Percentiles rank a stretch among this genome's conserved stretches.
Evolutionary conservation across 2,113 vertebrate genomes (phyloP).

Genomic region (Petromus typicus): DNA sequence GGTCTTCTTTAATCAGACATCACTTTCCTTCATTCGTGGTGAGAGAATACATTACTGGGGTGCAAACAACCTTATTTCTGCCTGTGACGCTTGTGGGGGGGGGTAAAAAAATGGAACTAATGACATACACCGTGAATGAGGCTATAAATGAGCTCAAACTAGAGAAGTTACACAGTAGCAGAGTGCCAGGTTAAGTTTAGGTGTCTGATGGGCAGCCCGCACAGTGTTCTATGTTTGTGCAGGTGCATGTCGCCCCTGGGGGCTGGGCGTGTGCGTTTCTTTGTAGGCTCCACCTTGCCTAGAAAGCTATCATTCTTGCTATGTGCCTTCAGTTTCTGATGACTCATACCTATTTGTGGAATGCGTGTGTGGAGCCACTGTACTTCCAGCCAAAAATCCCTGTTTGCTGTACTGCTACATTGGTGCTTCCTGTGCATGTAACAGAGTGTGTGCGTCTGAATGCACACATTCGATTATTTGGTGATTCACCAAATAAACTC

Average conservation of each 20-base stretch:
- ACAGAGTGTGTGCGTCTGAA: neutral
- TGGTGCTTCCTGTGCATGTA: neutral
- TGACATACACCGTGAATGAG: neutral
- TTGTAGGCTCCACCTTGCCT: neutral
- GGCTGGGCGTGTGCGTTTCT: neutral
- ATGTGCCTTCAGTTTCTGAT: neutral
- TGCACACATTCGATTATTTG: neutral
- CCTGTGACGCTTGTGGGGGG: neutral
- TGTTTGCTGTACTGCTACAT: neutral
- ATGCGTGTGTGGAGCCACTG: neutral
- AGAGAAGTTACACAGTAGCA: neutral
- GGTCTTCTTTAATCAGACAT: neutral
- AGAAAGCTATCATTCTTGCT: neutral
- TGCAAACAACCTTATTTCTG: constrained; percentile 7
- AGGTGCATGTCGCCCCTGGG: neutral
- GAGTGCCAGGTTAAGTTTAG: neutral
- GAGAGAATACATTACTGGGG: neutral
- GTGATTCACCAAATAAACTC: neutral
- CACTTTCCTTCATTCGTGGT: neutral
- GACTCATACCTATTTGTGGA: neutral
- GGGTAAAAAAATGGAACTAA: neutral
- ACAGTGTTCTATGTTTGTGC: neutral
- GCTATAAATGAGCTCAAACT: neutral
- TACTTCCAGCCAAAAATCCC: neutral
- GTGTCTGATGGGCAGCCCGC: neutral